phyloP scores from a whole-genome alignment of 2,113 vertebrate species.

The Microtus richardsoni region DNA sequence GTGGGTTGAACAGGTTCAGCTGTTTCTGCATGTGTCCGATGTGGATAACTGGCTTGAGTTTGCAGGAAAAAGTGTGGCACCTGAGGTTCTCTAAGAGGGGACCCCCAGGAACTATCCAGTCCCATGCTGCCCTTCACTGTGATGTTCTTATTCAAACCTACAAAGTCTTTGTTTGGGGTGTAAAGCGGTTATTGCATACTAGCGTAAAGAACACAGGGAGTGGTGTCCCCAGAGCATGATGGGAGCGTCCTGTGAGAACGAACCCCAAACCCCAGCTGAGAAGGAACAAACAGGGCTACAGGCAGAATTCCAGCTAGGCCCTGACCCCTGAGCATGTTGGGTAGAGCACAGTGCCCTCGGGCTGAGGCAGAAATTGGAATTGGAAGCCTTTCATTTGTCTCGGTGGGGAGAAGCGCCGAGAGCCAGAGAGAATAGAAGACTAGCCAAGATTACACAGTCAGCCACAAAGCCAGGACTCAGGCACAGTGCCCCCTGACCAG shows the following conservation, averaged over 20 bases:
- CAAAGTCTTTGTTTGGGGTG: neutral
- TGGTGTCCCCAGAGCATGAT: neutral
- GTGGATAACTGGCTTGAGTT: neutral
- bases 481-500: neutral
- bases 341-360: neutral
- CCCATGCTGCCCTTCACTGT: neutral
- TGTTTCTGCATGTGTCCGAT: neutral
- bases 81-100: neutral
- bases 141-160: neutral
- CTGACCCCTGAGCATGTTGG: accelerated
- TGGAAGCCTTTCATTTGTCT: neutral
- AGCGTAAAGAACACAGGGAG: neutral
- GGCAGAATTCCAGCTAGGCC: neutral
- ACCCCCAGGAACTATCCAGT: accelerated
- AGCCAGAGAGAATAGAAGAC: neutral
- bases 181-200: neutral
- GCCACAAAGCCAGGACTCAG: neutral
- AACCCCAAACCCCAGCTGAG: neutral
- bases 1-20: neutral
- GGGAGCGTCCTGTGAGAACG: neutral
- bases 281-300: neutral
- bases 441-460: neutral
- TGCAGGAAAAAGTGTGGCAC: neutral
- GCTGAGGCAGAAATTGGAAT: neutral
- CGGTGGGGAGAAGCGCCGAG: neutral